phyloP scores from a whole-genome alignment of 2,888 invertebrate species.

The Drosophila ezoana region DNA sequence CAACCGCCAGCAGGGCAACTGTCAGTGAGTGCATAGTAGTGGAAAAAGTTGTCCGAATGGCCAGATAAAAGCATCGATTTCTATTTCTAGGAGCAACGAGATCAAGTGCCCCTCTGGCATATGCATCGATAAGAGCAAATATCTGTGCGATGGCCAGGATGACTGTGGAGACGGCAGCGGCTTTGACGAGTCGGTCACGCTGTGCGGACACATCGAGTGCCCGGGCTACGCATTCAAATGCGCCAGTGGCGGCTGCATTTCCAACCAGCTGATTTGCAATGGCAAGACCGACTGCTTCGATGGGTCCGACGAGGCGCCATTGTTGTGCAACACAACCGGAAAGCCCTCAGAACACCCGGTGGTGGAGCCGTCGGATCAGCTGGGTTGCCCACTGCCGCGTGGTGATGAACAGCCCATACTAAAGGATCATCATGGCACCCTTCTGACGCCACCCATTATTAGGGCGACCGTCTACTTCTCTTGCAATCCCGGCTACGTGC shows the following conservation, averaged over 20 bases:
- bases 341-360: neutral
- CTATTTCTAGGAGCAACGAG: conserved; percentile 52
- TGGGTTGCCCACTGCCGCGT: conserved; percentile 52
- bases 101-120: conserved; percentile 68
- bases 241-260: conserved; percentile 63
- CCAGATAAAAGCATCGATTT: neutral
- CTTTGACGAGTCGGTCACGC: conserved; percentile 53
- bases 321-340: conserved; percentile 64
- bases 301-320: conserved; percentile 63
- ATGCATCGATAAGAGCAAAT: conserved; percentile 55
- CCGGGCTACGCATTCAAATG: conserved; percentile 67
- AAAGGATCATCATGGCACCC: conserved; percentile 31
- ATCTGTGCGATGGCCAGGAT: conserved; percentile 60
- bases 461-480: conserved; percentile 49
- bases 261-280: conserved; percentile 43
- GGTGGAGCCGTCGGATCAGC: neutral
- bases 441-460: conserved; percentile 48
- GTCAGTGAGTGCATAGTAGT: conserved; percentile 46
- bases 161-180: conserved; percentile 67
- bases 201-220: conserved; percentile 64
- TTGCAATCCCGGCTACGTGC: conserved; percentile 43
- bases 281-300: conserved; percentile 55
- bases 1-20: conserved; percentile 44
- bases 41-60: neutral
- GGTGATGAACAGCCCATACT: conserved; percentile 59